These are phyloP conservation scores for Montipora foliosa DNA, from an alignment of 64 coral and sea anemone genomes.

Conservation along the genomic window DNA sequence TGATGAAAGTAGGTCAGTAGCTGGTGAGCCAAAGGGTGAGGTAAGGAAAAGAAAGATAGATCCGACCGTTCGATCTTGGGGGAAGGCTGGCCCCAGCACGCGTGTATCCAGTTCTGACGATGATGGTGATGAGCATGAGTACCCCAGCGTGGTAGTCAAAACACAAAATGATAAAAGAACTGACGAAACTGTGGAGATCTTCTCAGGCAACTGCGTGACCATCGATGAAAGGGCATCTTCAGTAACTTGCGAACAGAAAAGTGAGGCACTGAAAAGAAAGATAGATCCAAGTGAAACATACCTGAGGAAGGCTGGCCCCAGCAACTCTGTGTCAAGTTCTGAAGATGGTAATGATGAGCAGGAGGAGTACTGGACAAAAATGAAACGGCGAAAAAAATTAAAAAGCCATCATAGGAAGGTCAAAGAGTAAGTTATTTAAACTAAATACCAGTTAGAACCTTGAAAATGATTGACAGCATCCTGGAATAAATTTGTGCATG, in stretches of 20 bases:
- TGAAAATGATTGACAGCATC: too few species aligned
- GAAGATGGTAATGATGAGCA: constrained; percentile 11
- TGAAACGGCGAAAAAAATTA: constrained; percentile 16
- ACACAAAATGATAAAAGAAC: neutral
- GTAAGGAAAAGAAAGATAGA: constrained; percentile 17
- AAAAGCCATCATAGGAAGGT: neutral
- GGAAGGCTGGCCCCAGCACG: neutral
- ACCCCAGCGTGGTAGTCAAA: neutral
- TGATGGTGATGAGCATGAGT: neutral
- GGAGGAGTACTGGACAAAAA: neutral
- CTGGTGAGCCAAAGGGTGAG: too few species aligned
- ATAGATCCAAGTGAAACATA: neutral
- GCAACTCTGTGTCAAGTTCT: neutral
- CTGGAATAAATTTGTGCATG: too few species aligned
- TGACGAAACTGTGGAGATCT: neutral
- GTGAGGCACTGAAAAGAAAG: neutral
- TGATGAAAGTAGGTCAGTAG: neutral
- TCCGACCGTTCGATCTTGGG: neutral
- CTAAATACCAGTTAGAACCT: neutral
- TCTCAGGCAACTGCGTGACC: neutral
- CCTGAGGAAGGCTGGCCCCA: neutral
- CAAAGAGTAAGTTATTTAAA: constrained; percentile 13
- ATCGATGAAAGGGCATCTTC: neutral
- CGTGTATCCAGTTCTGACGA: neutral
- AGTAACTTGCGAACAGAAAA: neutral